Conservation (phyloP, 2,113 vertebrate genomes). For the Phylloscopus trochiloides region DNA sequence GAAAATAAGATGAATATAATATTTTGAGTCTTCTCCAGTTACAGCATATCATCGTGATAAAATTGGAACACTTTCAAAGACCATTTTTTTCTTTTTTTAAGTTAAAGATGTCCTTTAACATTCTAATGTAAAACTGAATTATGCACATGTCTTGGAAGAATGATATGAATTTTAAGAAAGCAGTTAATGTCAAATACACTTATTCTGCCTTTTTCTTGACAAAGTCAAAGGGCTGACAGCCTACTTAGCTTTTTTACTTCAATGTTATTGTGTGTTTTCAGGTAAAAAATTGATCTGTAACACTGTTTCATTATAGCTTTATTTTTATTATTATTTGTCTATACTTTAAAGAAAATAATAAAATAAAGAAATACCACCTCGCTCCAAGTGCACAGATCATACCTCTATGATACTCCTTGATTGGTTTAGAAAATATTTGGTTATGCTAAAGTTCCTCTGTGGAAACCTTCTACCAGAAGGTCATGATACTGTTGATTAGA, state of each 20-base stretch:
- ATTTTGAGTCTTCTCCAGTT: not conserved
- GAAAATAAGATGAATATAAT: not conserved
- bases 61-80: not conserved
- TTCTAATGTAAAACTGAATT: constrained; percentile 6
- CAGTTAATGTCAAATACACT: not conserved
- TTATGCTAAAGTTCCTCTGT: not conserved
- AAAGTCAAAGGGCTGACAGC: not conserved
- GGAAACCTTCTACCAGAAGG: not conserved
- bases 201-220: not conserved
- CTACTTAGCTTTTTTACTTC: not conserved
- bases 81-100: not conserved
- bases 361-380: not conserved
- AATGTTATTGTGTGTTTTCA: not conserved
- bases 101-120: not conserved
- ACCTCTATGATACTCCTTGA: not conserved
- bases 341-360: not conserved
- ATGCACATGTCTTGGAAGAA: not conserved
- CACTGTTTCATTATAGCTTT: not conserved
- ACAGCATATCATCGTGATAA: not conserved
- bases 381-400: not conserved
- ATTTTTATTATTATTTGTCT: not conserved
- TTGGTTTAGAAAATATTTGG: not conserved
- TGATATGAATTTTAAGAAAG: not conserved
- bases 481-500: not conserved
- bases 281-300: not conserved